Base-by-base conservation (phyloP, 2,888 invertebrate species). In the Diarsia dahlii region DNA sequence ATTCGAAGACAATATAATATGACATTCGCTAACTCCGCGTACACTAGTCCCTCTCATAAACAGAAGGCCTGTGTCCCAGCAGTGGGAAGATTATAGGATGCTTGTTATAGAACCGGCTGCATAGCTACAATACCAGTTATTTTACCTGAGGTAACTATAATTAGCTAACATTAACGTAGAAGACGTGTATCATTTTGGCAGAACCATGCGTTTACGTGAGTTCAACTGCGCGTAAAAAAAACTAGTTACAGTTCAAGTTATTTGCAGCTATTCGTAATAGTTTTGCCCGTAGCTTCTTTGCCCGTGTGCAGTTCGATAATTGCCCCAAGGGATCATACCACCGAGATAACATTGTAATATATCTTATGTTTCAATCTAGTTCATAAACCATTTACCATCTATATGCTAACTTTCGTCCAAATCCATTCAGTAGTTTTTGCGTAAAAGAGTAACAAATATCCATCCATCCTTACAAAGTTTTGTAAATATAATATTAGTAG, bases 191-290 rank as follows among this genome's bases (percentile, higher is more conserved):
- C 23, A 79, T 84, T 72, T 65, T 69, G 65, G 45, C 68, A 70
- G 56, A 23, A 60, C 18, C 1, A 52, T 48, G 45, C 20, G 48
- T 58, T 80, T 70, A 63, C 74, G 81, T 80, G 81, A 81, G 76
- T 69, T 81, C 76, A 81, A 23, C 23, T 84, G 85, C 68, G 85
- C 85, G 85, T 84, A 81, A 80, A 80, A 69, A 67, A 80, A 71
- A 50, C 81, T 58, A 56, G 85, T 84, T 81, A 71, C 28, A 46
- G 64, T 75, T 62, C 64, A 48, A 20, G 71, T 68, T 63, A 60
- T 64, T 74, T 46, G 23, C 56, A 65, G 68, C 20, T 56, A 56
- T 58, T 12, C 62, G 15, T 67, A 67, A 63, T 54, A 62, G 3
- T 15, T 70, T n/a, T n/a, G n/a, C n/a, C n/a, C n/a, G n/a, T n/a